phyloP scores from a whole-genome alignment of 2,113 vertebrate species.

The Grammomys surdaster region DNA sequence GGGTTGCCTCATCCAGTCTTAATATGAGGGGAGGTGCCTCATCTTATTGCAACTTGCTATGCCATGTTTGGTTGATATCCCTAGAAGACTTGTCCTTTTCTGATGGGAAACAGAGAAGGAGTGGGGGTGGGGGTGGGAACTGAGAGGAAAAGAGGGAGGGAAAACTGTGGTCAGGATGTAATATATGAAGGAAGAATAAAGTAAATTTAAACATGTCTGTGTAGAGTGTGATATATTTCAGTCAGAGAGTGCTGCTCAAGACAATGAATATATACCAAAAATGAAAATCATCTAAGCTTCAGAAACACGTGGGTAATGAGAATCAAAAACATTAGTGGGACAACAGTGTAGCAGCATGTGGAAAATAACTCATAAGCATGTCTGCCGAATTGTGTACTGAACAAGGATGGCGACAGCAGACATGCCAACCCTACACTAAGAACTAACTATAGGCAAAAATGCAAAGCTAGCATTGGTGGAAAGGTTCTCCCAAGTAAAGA shows the following conservation, averaged over 20 bases:
- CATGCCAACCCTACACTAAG: neutral
- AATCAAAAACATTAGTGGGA: neutral
- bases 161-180: neutral
- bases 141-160: neutral
- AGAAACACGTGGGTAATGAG: neutral
- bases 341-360: neutral
- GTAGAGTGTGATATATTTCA: neutral
- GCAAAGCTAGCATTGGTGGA: neutral
- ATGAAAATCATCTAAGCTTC: neutral
- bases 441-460: no score
- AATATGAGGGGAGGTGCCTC: neutral
- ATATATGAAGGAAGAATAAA: neutral
- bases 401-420: neutral
- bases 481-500: neutral
- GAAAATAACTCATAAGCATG: neutral
- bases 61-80: neutral
- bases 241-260: neutral
- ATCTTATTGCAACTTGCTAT: neutral
- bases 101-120: neutral
- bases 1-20: neutral
- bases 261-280: slow-evolving; percentile 7
- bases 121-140: neutral
- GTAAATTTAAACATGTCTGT: neutral
- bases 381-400: neutral
- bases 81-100: neutral